Evolutionary conservation across 2,113 vertebrate species (phyloP).

Genomic region (Hystrix brachyura): DNA sequence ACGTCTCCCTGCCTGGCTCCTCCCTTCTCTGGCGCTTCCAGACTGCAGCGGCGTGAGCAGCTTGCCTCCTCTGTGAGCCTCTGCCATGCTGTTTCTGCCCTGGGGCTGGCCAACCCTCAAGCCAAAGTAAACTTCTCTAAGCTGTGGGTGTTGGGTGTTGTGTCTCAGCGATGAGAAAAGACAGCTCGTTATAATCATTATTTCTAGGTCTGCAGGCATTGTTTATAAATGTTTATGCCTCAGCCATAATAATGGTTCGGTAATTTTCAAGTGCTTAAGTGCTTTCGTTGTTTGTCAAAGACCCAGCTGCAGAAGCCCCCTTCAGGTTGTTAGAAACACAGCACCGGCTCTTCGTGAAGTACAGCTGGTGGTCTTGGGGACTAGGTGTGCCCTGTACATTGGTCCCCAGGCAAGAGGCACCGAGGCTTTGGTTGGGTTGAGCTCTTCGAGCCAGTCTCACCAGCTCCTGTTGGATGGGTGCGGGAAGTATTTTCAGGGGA

Average conservation of each 20-base stretch:
- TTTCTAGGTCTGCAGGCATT: background rate
- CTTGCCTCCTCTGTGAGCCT: background rate
- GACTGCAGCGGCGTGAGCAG: background rate
- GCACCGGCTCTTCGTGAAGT: rapidly evolving
- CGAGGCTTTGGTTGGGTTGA: rapidly evolving
- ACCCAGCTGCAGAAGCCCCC: background rate
- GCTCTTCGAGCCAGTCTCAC: background rate
- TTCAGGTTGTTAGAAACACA: background rate
- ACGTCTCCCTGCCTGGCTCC: background rate
- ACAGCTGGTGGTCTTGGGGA: background rate
- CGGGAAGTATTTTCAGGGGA: constrained; percentile 29
- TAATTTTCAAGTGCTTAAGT: constrained; percentile 28
- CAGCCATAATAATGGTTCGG: background rate
- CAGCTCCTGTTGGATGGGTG: background rate
- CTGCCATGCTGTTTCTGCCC: background rate
- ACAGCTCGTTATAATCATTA: background rate
- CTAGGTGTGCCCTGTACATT: background rate
- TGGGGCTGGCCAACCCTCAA: background rate
- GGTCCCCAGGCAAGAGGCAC: background rate
- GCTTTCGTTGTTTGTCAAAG: background rate
- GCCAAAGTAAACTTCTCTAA: background rate
- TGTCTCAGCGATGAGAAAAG: background rate
- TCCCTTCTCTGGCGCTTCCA: background rate
- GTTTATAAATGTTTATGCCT: background rate
- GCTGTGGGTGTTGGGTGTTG: background rate